Percentiles rank a stretch among this genome's conserved stretches.
Conservation (phyloP, 2,113 vertebrate genomes). For the Rhagologus leucostigma region DNA sequence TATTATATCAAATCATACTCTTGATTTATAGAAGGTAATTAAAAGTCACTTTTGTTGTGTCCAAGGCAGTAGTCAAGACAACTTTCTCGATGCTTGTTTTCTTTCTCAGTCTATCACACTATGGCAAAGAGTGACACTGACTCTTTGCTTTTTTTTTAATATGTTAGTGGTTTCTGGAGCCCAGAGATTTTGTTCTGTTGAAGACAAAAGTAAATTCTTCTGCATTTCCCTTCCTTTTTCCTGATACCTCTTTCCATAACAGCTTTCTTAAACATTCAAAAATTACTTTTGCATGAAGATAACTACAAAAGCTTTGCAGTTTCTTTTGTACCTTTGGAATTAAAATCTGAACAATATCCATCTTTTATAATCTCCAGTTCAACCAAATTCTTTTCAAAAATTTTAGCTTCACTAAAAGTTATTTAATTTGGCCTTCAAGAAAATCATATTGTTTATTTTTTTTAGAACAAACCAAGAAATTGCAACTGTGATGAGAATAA, state of each 20-base stretch:
- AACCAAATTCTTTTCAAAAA: background rate
- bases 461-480: background rate
- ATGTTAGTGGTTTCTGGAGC: background rate
- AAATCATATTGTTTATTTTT: background rate
- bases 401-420: background rate
- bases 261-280: background rate
- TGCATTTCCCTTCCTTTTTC: background rate
- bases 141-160: background rate
- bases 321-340: background rate
- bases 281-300: background rate
- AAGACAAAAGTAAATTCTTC: background rate
- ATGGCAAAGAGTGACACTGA: background rate
- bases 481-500: background rate
- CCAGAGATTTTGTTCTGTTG: background rate
- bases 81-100: background rate
- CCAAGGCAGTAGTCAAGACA: background rate
- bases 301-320: background rate
- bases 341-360: background rate
- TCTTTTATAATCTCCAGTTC: background rate
- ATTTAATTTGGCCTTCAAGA: fast-evolving
- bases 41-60: background rate
- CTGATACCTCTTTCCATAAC: background rate
- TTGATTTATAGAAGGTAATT: background rate
- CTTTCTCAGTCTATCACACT: background rate
- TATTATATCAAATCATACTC: background rate